Base-by-base conservation (phyloP, 2,797 vertebrate genomes). In the Helostoma temminkii region DNA sequence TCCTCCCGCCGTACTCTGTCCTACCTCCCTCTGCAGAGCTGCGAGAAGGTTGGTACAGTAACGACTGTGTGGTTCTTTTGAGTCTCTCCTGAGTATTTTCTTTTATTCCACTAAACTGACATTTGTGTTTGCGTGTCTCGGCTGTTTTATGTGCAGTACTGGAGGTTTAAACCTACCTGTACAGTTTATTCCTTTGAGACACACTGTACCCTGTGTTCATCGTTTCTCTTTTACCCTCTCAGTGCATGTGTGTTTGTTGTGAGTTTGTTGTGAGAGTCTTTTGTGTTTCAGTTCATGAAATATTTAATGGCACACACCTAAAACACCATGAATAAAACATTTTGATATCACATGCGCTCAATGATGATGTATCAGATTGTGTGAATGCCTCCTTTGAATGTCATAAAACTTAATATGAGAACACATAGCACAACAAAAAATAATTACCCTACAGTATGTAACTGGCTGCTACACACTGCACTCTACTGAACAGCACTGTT, bases 41-140 rank as follows among this genome's bases (percentile, higher is more conserved):
- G 56, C 96, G 98, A 98, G 97, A 99, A 97, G 97, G 98, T 99
- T 96, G 96, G 98, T 98, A 96, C 94, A 94, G 92, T 95, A 94
- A 80, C 41, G 2, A 70, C 56, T 63, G 73, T 79, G 81, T 87
- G 82, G 53, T 81, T 80, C 66, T 65, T 80, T 76, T 62, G 61
- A 82, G 56, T 78, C 68, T 85, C 75, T 81, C 55, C 46, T 16
- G 49, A 81, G 45, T 57, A n/a, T 71, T 80, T 82, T 60, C 42
- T 69, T 83, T 67, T 77, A 57, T 73, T 78, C 80, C 62, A 74
- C 76, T 81, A 82, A 90, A 78, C 67, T 63, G 73, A 74, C 75
- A 69, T 84, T 84, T 78, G 55, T 84, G 76, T 88, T 80, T 79
- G 68, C 81, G 67, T 75, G 70, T 68, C 32, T 68, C 3, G 22